A percentile compares a stretch with the other conserved stretches of the same genome.
Conservation (phyloP, 1,140 invertebrate genomes). For the Leptinotarsa undecemlineata region DNA sequence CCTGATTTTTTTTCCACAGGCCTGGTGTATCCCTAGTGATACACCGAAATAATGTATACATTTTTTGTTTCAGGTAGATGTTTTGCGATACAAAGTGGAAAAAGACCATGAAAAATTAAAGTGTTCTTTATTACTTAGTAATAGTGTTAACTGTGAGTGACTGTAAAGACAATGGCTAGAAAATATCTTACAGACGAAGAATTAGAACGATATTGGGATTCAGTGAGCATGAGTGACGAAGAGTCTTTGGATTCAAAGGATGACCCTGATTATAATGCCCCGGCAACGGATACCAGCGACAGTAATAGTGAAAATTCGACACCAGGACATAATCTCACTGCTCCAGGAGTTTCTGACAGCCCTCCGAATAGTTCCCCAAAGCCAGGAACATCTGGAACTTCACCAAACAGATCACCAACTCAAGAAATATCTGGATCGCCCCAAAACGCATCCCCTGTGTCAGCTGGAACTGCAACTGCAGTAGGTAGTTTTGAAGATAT, state of each 20-base stretch:
- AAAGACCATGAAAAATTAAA: too few species aligned
- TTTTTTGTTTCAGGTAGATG: slow-evolving; percentile 18
- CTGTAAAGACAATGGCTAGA: not conserved
- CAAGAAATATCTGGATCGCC: not conserved
- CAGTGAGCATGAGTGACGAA: slow-evolving; percentile 18
- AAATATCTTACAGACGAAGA: not conserved
- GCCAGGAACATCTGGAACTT: not conserved
- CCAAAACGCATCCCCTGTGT: not conserved
- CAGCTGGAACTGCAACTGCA: not conserved
- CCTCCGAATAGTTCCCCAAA: too few species aligned
- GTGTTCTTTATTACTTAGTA: too few species aligned
- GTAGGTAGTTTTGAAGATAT: slow-evolving; percentile 24
- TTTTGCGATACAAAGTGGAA: not conserved
- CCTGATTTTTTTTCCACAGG: not conserved
- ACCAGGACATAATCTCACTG: not conserved
- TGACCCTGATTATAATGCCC: slow-evolving; percentile 7
- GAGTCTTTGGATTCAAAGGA: not conserved
- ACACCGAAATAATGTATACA: not conserved
- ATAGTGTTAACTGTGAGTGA: not conserved
- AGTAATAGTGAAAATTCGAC: slow-evolving; percentile 10
- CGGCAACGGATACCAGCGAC: not conserved
- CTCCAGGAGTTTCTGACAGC: not conserved
- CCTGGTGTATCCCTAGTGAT: slow-evolving; percentile 11
- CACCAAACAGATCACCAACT: not conserved
- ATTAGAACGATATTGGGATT: not conserved